Conservation (phyloP, 2,888 invertebrate species). For the Cryptosula pallasiana region DNA sequence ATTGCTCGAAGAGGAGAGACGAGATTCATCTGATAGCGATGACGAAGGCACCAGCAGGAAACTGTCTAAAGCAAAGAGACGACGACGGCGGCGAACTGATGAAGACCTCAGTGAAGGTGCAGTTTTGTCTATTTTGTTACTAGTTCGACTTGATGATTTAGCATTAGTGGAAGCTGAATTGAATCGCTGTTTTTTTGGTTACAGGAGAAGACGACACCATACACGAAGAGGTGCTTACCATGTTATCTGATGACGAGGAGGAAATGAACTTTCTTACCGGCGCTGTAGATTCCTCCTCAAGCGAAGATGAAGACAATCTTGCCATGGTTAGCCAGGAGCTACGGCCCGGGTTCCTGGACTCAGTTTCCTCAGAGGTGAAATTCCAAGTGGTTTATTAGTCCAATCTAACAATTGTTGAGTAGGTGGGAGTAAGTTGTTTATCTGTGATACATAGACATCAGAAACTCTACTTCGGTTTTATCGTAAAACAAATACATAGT, state of each 20-base stretch:
- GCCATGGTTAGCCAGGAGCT: slow-evolving; percentile 44
- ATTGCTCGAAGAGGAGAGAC: slow-evolving; percentile 14
- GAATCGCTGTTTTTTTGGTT: too few species aligned
- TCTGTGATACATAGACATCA: too few species aligned
- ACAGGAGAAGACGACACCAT: slow-evolving; percentile 34
- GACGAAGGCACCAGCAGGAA: slow-evolving; percentile 6
- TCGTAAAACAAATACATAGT: too few species aligned
- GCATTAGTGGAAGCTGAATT: too few species aligned
- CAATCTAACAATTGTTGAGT: too few species aligned
- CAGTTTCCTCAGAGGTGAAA: neutral
- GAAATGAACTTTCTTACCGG: slow-evolving; percentile 38
- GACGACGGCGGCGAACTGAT: slow-evolving; percentile 25
- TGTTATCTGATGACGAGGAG: slow-evolving; percentile 40
- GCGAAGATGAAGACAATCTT: slow-evolving; percentile 43
- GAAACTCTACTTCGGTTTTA: too few species aligned
- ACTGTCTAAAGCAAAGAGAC: slow-evolving; percentile 21
- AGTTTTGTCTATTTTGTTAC: too few species aligned
- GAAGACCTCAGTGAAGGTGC: slow-evolving; percentile 48
- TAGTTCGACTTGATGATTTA: too few species aligned
- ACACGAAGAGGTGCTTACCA: slow-evolving; percentile 36
- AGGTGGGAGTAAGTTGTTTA: too few species aligned
- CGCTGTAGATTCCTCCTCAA: slow-evolving; percentile 30
- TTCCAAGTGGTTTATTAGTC: too few species aligned
- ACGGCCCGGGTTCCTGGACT: slow-evolving; percentile 33
- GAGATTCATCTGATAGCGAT: neutral